Conservation (phyloP, 2,797 vertebrate genomes). For the Kryptopterus vitreolus region DNA sequence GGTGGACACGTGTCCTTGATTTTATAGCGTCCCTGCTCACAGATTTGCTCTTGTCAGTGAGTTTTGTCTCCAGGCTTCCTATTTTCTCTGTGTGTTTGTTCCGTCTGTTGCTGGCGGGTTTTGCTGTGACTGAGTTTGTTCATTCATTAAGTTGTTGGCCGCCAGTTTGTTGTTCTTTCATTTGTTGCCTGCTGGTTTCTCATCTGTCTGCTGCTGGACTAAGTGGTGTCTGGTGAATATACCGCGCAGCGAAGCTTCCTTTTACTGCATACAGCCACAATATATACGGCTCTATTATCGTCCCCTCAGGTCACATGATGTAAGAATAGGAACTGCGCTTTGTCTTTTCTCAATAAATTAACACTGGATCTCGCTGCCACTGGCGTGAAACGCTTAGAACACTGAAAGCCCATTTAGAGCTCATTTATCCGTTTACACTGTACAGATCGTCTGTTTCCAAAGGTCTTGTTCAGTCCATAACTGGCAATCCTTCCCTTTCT, state of each 20-base stretch:
- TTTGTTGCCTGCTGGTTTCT: conserved; percentile 14
- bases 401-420: neutral
- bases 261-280: neutral
- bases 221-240: neutral
- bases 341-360: neutral
- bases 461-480: conserved; percentile 20
- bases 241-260: neutral
- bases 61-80: neutral
- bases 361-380: neutral
- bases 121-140: neutral
- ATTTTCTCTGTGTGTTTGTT: neutral
- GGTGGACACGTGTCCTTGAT: too few species aligned
- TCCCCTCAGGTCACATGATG: neutral
- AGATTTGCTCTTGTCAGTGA: neutral
- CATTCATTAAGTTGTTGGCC: conserved; percentile 1
- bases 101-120: neutral
- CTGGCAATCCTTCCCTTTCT: neutral
- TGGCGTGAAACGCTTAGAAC: neutral
- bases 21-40: neutral
- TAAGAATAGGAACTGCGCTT: neutral
- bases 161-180: neutral
- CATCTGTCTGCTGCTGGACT: conserved; percentile 3
- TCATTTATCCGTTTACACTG: neutral
- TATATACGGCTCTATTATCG: neutral
- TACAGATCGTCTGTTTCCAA: conserved; percentile 10